These are phyloP conservation scores for Speoplatyrhinus poulsoni DNA, from an alignment of 2,113 vertebrate species.

Conservation along the genomic window DNA sequence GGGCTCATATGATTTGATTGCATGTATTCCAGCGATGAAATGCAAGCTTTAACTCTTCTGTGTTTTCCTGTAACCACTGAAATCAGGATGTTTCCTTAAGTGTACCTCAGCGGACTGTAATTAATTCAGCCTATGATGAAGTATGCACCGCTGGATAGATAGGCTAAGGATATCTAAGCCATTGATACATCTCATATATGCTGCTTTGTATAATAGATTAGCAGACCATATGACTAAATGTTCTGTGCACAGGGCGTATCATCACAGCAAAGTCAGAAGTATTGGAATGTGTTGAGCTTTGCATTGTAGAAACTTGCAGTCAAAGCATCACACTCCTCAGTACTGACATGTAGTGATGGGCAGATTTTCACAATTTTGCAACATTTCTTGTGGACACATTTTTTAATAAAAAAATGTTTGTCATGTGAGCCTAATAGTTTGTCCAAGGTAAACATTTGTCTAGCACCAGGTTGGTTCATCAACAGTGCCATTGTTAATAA, in stretches of 20 bases:
- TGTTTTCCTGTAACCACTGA: not conserved
- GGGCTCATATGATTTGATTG: too few relatives aligned
- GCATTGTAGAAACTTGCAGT: not conserved
- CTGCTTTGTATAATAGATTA: constrained; percentile 22
- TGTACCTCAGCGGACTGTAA: not conserved
- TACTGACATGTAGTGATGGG: not conserved
- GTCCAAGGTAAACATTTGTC: not conserved
- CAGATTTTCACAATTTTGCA: not conserved
- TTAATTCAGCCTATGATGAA: constrained; percentile 25
- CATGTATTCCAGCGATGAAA: not conserved
- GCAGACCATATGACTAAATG: constrained; percentile 1
- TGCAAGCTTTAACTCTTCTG: not conserved
- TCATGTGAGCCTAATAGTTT: not conserved
- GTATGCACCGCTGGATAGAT: constrained; percentile 26
- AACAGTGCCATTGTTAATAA: not conserved
- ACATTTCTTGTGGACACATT: not conserved
- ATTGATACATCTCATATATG: not conserved
- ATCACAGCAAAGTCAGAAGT: constrained; percentile 4
- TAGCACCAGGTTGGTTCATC: not conserved
- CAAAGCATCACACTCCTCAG: not conserved
- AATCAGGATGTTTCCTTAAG: not conserved
- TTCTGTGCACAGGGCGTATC: not conserved
- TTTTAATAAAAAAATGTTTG: not conserved
- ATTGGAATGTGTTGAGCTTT: not conserved
- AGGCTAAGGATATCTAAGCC: constrained; percentile 21